A percentile compares a stretch with the other conserved stretches of the same genome.
Conservation (phyloP, 2,113 vertebrate genomes). For the Myiopsitta monachus region DNA sequence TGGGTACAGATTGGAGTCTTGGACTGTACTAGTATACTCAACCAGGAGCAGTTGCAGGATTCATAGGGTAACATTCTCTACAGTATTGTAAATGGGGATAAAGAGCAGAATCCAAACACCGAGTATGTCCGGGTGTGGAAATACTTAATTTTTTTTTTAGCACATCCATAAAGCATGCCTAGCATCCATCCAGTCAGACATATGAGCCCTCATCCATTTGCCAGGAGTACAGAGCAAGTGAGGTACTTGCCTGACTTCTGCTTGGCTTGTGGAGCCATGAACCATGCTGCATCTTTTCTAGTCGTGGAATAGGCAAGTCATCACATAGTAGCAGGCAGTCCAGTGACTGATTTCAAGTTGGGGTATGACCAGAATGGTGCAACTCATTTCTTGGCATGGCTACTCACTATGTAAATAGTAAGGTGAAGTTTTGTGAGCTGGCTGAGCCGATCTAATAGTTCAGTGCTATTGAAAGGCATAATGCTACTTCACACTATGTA, state of each 20-base stretch:
- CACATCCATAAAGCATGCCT: not conserved
- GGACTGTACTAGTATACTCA: not conserved
- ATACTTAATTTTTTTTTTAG: not conserved
- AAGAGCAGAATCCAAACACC: not conserved
- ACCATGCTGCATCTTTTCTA: not conserved
- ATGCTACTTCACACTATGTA: fast-evolving
- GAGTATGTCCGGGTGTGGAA: not conserved
- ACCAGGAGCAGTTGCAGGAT: not conserved
- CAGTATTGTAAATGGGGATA: not conserved
- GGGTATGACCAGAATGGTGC: not conserved
- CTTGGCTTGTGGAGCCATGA: not conserved
- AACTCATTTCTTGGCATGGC: not conserved
- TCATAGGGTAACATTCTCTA: not conserved
- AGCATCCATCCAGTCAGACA: not conserved
- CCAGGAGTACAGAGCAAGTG: not conserved
- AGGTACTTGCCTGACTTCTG: not conserved
- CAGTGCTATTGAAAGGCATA: not conserved
- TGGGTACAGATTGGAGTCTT: not conserved
- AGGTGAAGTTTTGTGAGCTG: not conserved
- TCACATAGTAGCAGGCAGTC: no score
- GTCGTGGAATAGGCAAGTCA: not conserved
- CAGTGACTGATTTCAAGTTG: not conserved
- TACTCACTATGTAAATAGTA: not conserved
- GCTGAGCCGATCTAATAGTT: not conserved
- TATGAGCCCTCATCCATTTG: not conserved